Percentiles rank a stretch among this genome's conserved stretches.
Conservation (phyloP, 2,888 invertebrate species). For the Apamea crenata region DNA sequence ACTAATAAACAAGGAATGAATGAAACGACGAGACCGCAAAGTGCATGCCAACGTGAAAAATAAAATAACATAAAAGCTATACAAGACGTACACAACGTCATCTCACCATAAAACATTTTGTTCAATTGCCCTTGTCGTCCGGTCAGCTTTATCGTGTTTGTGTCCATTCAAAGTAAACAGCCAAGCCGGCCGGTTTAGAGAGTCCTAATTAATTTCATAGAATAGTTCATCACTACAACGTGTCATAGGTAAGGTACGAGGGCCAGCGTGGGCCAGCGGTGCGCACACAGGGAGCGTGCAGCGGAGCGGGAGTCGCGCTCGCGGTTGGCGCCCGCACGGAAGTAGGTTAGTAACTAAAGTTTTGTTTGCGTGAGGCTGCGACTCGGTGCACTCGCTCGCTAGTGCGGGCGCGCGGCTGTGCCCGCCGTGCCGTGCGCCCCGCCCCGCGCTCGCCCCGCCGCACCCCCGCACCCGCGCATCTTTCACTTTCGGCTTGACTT, state of each 20-base stretch:
- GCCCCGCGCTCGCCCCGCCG: constrained; percentile 72
- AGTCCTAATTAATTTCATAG: constrained; percentile 78
- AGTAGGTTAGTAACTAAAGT: constrained; percentile 91
- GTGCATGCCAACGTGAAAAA: constrained; percentile 85
- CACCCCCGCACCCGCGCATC: constrained; percentile 81
- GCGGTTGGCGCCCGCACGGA: constrained; percentile 90
- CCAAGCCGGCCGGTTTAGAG: constrained; percentile 69
- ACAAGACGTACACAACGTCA: constrained; percentile 83
- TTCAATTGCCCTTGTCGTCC: constrained; percentile 83
- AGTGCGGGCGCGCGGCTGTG: constrained; percentile 77
- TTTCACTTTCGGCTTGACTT: constrained; percentile 83
- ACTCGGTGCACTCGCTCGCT: constrained; percentile 84
- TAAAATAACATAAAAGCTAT: constrained; percentile 80
- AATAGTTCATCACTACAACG: constrained; percentile 86
- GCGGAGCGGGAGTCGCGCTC: constrained; percentile 80
- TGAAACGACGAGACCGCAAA: constrained; percentile 77
- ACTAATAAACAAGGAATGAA: constrained; percentile 76
- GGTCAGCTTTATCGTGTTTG: constrained; percentile 78
- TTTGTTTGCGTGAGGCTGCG: constrained; percentile 91
- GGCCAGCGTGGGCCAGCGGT: constrained; percentile 59
- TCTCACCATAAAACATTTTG: constrained; percentile 90
- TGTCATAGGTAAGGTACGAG: constrained; percentile 77
- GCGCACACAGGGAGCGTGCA: constrained; percentile 71
- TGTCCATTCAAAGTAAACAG: constrained; percentile 84
- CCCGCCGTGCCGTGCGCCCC: constrained; percentile 65